phyloP scores from a whole-genome alignment of 2,113 vertebrate genomes.

The Arenaria interpres region DNA sequence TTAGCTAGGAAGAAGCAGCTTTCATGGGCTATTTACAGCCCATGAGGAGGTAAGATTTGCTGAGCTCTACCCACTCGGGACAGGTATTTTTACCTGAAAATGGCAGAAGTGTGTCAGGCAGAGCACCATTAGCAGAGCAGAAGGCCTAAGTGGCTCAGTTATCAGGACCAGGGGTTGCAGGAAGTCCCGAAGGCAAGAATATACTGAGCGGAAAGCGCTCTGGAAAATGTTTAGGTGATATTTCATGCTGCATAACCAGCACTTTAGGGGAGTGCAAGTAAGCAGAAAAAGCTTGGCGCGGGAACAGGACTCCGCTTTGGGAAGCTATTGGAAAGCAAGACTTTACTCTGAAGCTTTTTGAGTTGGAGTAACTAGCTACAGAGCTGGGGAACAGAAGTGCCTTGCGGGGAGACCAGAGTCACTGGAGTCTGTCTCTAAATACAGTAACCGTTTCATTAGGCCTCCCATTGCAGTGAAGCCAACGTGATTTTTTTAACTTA shows the following conservation, averaged over 20 bases:
- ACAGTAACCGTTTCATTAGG: not conserved
- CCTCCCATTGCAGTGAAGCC: not conserved
- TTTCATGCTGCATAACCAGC: not conserved
- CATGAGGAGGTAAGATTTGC: not conserved
- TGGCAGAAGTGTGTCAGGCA: not conserved
- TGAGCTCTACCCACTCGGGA: not conserved
- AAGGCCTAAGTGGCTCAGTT: not conserved
- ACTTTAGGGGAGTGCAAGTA: not conserved
- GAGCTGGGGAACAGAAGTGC: not conserved
- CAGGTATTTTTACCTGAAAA: not conserved
- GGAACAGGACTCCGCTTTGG: not conserved
- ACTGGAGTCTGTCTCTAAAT: not conserved
- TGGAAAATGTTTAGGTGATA: not conserved
- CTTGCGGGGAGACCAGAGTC: not conserved
- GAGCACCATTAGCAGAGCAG: not conserved
- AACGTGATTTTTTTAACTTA: not conserved
- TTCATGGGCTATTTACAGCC: conserved; percentile 13
- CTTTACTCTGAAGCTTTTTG: not conserved
- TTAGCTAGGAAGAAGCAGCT: not conserved
- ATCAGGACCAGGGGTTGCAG: not conserved
- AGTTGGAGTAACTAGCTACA: not conserved
- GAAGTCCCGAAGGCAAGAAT: not conserved
- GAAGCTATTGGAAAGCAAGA: not conserved
- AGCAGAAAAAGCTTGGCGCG: not conserved
- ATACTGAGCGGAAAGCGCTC: not conserved